Evolutionary conservation across 2,888 invertebrate genomes (phyloP).

Genomic region (Pammene aurita): DNA sequence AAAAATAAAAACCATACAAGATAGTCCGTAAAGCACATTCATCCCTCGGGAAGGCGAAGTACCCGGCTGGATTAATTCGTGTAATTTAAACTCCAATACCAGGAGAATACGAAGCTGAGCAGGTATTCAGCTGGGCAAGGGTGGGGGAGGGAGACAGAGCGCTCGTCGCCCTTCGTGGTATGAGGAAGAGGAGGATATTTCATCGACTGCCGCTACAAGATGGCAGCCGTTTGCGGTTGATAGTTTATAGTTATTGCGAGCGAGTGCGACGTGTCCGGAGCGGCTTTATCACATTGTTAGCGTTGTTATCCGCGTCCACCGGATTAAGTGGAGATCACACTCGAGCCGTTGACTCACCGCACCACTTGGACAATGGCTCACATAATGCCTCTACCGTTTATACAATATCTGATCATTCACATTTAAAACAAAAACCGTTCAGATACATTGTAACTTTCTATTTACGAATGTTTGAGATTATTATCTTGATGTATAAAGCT

Average conservation of each 20-base stretch:
- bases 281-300: slow-evolving; percentile 82
- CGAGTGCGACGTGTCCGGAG: slow-evolving; percentile 75
- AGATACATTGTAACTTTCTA: slow-evolving; percentile 5
- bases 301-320: slow-evolving; percentile 77
- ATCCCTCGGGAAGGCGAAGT: slow-evolving; percentile 60
- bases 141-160: slow-evolving; percentile 61
- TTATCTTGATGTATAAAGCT: slow-evolving; percentile 15
- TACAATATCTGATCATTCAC: slow-evolving; percentile 51
- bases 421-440: slow-evolving; percentile 5
- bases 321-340: slow-evolving; percentile 78
- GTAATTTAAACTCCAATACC: slow-evolving; percentile 76
- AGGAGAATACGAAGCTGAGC: slow-evolving; percentile 69
- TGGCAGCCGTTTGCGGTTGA: slow-evolving; percentile 83
- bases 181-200: slow-evolving; percentile 74
- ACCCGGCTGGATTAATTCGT: slow-evolving; percentile 72
- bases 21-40: slow-evolving; percentile 54
- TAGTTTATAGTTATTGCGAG: slow-evolving; percentile 83
- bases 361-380: slow-evolving; percentile 63
- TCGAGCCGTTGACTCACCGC: slow-evolving; percentile 51
- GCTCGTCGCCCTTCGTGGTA: slow-evolving; percentile 52
- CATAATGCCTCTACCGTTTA: slow-evolving; percentile 67
- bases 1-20: slow-evolving; percentile 42
- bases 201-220: slow-evolving; percentile 79
- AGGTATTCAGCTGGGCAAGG: slow-evolving; percentile 60
- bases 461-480: slow-evolving; percentile 3